phyloP scores from a whole-genome alignment of 2,113 vertebrate genomes.

The Limnothrissa miodon region DNA sequence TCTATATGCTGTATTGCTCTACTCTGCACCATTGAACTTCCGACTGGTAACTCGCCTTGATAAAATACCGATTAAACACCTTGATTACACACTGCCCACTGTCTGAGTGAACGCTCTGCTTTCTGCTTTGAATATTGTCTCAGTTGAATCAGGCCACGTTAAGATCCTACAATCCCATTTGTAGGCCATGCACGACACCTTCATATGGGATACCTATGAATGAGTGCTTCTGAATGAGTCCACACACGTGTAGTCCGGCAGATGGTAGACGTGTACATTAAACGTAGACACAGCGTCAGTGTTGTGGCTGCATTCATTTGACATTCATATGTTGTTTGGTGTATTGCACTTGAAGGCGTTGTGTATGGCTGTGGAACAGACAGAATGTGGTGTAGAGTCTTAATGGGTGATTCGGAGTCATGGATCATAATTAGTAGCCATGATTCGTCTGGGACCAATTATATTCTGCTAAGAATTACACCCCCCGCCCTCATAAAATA shows the following conservation, averaged over 20 bases:
- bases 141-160: not conserved
- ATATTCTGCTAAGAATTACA: no score
- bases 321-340: not conserved
- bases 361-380: not conserved
- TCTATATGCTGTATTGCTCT: not conserved
- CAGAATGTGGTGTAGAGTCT: not conserved
- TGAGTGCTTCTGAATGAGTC: not conserved
- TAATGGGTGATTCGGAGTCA: not conserved
- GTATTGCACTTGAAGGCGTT: not conserved
- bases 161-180: not conserved
- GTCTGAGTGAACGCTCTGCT: not conserved
- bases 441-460: no score
- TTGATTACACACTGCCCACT: not conserved
- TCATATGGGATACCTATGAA: not conserved
- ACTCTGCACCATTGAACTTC: not conserved
- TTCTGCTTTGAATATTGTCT: not conserved
- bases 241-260: not conserved
- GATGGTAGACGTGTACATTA: not conserved
- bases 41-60: not conserved
- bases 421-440: not conserved
- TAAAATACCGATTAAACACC: no score
- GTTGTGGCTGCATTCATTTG: no score
- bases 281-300: not conserved
- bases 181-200: not conserved
- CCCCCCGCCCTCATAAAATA: no score